Evolutionary conservation across 2,113 vertebrate species (phyloP).

Genomic region (Hippocampus comes): DNA sequence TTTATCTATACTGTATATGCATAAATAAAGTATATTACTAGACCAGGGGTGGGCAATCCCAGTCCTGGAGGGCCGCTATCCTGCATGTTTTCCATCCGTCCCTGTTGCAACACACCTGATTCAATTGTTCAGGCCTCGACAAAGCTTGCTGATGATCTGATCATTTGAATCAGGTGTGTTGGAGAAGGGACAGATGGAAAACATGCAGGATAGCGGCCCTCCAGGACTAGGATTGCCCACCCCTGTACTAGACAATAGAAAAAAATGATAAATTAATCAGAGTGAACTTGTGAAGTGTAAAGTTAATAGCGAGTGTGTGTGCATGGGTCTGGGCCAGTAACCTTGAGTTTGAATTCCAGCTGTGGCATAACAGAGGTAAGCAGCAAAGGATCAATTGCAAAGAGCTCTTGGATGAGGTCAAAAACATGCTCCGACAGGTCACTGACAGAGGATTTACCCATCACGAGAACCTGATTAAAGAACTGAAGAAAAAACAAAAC

Average conservation of each 20-base stretch:
- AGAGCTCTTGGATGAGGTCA: constrained; percentile 98
- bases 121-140: too few species aligned
- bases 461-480: constrained; percentile 98
- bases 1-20: neutral
- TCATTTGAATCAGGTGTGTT: too few species aligned
- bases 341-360: constrained; percentile 98
- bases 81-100: too few species aligned
- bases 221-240: too few species aligned
- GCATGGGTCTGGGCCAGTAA: constrained; percentile 19
- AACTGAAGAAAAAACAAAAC: constrained; percentile 72
- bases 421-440: constrained; percentile 98
- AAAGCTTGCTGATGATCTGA: too few species aligned
- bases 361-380: constrained; percentile 97
- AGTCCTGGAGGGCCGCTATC: too few species aligned
- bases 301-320: neutral
- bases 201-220: too few species aligned
- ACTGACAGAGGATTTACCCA: constrained; percentile 97
- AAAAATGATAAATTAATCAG: neutral
- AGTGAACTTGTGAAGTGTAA: neutral
- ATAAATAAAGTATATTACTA: neutral
- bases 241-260: too few species aligned
- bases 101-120: too few species aligned
- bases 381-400: constrained; percentile 93
- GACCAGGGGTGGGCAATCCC: too few species aligned
- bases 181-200: too few species aligned